Conservation (phyloP, 2,113 vertebrate genomes). For the Mesitornis unicolor region DNA sequence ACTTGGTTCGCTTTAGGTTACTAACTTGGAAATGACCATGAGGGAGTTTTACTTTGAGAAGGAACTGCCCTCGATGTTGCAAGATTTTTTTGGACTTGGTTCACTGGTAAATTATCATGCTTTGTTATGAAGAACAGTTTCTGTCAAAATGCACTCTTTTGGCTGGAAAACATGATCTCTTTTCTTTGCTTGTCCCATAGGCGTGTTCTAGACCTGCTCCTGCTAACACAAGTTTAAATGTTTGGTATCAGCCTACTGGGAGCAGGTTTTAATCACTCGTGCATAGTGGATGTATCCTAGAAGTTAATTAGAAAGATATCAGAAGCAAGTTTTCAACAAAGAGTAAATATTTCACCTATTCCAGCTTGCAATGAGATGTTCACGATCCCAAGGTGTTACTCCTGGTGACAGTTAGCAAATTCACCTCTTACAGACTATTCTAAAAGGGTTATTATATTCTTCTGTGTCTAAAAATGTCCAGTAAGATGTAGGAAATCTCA, state of each 20-base stretch:
- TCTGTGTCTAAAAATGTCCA: neutral
- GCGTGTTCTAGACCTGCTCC: neutral
- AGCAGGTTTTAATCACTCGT: neutral
- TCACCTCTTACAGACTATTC: neutral
- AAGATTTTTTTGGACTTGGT: neutral
- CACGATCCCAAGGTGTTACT: neutral
- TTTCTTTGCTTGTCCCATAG: fast-evolving
- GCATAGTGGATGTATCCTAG: fast-evolving
- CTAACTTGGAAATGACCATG: neutral
- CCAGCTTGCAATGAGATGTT: neutral
- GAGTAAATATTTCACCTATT: neutral
- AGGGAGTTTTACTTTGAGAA: neutral
- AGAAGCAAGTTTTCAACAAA: neutral
- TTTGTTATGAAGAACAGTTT: neutral
- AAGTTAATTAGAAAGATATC: neutral
- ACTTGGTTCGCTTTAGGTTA: neutral
- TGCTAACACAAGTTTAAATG: fast-evolving
- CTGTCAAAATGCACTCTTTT: neutral
- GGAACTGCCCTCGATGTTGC: neutral
- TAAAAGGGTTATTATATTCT: neutral
- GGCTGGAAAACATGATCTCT: neutral
- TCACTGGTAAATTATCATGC: fast-evolving
- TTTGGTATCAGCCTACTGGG: neutral
- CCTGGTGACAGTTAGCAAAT: neutral
- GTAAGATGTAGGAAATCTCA: neutral